phyloP scores from a whole-genome alignment of 2,113 vertebrate species.

The Rhineura floridana region DNA sequence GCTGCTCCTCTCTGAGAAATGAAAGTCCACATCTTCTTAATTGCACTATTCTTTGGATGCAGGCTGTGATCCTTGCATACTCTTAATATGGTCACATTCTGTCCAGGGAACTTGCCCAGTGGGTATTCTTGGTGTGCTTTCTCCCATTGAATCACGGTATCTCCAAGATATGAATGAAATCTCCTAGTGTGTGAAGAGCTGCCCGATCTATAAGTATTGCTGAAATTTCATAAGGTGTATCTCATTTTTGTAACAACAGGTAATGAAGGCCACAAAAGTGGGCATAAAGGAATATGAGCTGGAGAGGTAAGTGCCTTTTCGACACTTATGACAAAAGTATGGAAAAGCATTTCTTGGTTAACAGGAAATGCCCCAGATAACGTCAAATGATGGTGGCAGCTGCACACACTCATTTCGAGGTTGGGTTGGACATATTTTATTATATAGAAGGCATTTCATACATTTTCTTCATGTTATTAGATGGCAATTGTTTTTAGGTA shows the following conservation, averaged over 20 bases:
- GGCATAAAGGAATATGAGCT: constrained; percentile 85
- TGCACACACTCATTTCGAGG: background rate
- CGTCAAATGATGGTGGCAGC: background rate
- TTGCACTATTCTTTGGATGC: background rate
- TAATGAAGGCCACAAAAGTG: constrained; percentile 82
- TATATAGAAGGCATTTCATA: constrained; percentile 18
- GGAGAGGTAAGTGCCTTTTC: constrained; percentile 75
- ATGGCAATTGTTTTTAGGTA: constrained; percentile 52
- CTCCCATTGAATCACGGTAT: background rate
- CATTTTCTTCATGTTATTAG: constrained; percentile 44
- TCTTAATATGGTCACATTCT: too few relatives aligned
- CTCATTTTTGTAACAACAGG: constrained; percentile 74
- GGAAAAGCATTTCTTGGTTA: constrained; percentile 13
- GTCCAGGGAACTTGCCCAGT: too few relatives aligned
- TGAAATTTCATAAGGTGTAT: background rate
- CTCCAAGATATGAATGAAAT: background rate
- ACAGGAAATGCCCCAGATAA: constrained; percentile 17
- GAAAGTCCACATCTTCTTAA: too few relatives aligned
- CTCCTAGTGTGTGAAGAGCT: background rate
- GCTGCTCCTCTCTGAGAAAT: too few relatives aligned
- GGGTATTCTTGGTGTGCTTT: background rate
- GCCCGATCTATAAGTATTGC: background rate
- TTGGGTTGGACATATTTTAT: constrained; percentile 10
- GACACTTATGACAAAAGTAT: constrained; percentile 54
- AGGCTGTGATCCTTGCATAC: background rate